phyloP scores from a whole-genome alignment of 2,113 vertebrate species.

The Carassius carassius region DNA sequence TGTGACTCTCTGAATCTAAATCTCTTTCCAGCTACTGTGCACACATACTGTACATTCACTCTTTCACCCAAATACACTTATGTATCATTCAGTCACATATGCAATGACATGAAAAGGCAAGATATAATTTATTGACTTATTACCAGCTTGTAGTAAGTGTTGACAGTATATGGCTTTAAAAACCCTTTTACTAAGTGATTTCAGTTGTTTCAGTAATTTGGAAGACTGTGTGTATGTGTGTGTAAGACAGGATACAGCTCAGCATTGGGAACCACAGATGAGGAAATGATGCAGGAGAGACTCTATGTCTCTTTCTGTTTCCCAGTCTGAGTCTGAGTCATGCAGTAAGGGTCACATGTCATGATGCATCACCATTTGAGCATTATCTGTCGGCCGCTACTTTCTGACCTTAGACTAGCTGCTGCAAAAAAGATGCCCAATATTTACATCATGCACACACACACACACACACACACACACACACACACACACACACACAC shows the following conservation, averaged over 20 bases:
- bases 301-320: slow-evolving; percentile 30
- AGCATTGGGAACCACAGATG: slow-evolving; percentile 12
- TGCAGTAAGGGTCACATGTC: slow-evolving; percentile 30
- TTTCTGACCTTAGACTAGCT: slow-evolving; percentile 10
- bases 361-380: slow-evolving; percentile 37
- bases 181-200: background rate
- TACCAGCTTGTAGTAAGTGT: background rate
- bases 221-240: background rate
- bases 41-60: slow-evolving; percentile 11
- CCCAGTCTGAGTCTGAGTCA: slow-evolving; percentile 35
- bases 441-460: background rate
- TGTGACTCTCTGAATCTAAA: slow-evolving; percentile 57
- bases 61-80: slow-evolving; percentile 18
- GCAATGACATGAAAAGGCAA: background rate
- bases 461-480: background rate
- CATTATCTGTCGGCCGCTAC: background rate
- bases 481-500: background rate
- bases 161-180: background rate
- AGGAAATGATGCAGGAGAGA: slow-evolving; percentile 40
- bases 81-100: too few species aligned
- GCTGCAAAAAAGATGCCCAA: slow-evolving; percentile 16
- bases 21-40: slow-evolving; percentile 25
- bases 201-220: background rate
- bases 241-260: slow-evolving; percentile 29
- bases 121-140: background rate